Base-by-base conservation (phyloP, 2,113 vertebrate genomes). In the Chaetodon auriga region DNA sequence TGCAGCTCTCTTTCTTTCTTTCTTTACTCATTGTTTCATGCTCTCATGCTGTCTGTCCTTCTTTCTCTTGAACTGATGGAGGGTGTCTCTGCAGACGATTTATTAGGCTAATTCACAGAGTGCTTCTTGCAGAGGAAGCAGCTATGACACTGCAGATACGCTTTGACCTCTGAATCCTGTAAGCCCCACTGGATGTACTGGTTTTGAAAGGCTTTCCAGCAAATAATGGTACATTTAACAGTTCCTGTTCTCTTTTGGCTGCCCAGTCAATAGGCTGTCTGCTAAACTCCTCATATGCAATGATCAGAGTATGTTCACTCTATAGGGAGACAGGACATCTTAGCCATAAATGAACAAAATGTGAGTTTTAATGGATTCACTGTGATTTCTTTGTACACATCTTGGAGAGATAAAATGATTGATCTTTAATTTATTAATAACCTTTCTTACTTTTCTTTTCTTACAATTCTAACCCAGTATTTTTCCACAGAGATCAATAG, bases 81-180 rank as follows among this genome's bases (percentile, higher is more conserved):
- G 6, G 23, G 23, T 4, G 55, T 93, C 92, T 94, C 90, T 62
- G 63, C 90, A 90, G 91, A 90, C 81, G 88, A 94, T 93, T 96
- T 95, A 95, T 90, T 80, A 85, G 75, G 81, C 85, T 87, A 88
- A 94, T 90, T 86, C 69, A 65, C 87, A 84, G 74, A 90, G 78
- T 57, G 43, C 80, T 63, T 93, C 76, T 78, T 61, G 81, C 48
- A 25, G 30, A 19, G 21, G 53, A 65, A 93, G 94, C 89, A 92
- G 84, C 94, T 90, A 93, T 86, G 90, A 87, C 75, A 13, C 78
- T 88, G 35, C 62, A 89, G 82, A 87, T 41, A 62, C 35, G 53
- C 16, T 70, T 63, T 61, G 76, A 83, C 82, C 78, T 63, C 75
- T 45, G 66, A 25, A n/a, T 62, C 80, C 53, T 8, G 14, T 41